Percentiles rank a stretch among this genome's conserved stretches.
These are phyloP conservation scores for Arion vulgaris DNA, from an alignment of 1,140 invertebrate species.

Conservation along the genomic window DNA sequence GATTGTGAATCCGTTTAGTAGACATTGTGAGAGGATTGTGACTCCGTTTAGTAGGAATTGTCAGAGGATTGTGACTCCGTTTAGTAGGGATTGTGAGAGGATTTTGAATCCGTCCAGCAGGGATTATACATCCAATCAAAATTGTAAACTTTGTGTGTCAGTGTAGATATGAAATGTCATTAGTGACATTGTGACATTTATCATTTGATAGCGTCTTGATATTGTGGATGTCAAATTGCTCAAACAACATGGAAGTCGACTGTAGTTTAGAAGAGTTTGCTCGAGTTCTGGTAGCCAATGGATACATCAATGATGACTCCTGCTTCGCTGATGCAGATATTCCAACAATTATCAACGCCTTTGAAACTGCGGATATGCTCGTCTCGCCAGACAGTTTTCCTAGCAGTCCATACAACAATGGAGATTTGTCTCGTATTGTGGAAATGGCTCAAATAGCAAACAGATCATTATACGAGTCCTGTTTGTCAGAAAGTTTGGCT, in stretches of 20 bases:
- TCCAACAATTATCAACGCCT: constrained; percentile 17
- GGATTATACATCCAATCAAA: too few species aligned
- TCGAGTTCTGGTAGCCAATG: constrained; percentile 9
- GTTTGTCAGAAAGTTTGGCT: not conserved
- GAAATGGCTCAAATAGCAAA: constrained; percentile 2
- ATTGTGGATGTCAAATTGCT: not conserved
- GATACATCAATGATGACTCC: constrained; percentile 28
- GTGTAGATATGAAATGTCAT: too few species aligned
- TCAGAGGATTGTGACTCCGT: too few species aligned
- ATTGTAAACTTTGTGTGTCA: too few species aligned
- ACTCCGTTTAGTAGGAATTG: too few species aligned
- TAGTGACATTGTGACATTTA: too few species aligned
- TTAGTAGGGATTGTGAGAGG: too few species aligned
- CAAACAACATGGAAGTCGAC: constrained; percentile 19
- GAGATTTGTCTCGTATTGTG: constrained; percentile 4
- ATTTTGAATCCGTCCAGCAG: too few species aligned
- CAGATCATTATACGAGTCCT: not conserved
- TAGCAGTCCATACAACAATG: not conserved
- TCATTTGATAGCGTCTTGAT: too few species aligned
- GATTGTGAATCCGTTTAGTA: too few species aligned
- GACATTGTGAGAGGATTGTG: too few species aligned
- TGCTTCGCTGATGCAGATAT: constrained; percentile 21
- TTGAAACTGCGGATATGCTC: not conserved
- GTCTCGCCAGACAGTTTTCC: constrained; percentile 22
- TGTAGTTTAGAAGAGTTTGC: constrained; percentile 28